phyloP scores from a whole-genome alignment of 1,140 invertebrate species.

The Cyclina sinensis region DNA sequence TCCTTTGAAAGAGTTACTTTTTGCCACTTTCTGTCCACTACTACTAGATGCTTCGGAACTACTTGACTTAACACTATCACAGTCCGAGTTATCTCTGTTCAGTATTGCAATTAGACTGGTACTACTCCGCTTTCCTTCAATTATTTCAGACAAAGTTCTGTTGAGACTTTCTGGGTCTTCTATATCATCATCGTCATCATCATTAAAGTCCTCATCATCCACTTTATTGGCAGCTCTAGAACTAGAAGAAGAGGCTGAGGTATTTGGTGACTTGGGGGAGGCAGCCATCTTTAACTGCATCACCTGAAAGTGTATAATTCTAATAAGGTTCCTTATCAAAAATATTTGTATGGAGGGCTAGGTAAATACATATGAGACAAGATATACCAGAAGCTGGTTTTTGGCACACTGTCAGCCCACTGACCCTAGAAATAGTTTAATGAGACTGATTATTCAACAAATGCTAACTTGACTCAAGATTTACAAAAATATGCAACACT shows the following conservation, averaged over 20 bases:
- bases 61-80: constrained; percentile 61
- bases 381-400: too few species aligned
- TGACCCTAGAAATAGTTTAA: too few species aligned
- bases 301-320: constrained; percentile 77
- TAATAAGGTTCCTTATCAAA: too few species aligned
- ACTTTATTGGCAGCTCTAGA: constrained; percentile 70
- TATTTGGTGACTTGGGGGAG: constrained; percentile 56
- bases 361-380: too few species aligned
- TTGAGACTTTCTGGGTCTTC: constrained; percentile 83
- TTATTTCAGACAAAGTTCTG: constrained; percentile 82
- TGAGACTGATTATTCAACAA: too few species aligned
- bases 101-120: constrained; percentile 55
- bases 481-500: too few species aligned
- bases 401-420: too few species aligned
- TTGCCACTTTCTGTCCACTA: constrained; percentile 33
- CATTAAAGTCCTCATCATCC: constrained; percentile 74
- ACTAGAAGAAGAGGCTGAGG: constrained; percentile 20
- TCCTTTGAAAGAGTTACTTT: constrained; percentile 44
- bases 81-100: constrained; percentile 59
- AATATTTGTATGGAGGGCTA: too few species aligned
- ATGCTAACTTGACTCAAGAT: too few species aligned
- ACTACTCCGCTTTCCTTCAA: constrained; percentile 77
- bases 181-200: constrained; percentile 79
- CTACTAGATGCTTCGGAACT: constrained; percentile 46
- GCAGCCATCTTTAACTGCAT: constrained; percentile 81